Conservation (phyloP, 1,140 invertebrate genomes). For the Aphidius gifuensis region DNA sequence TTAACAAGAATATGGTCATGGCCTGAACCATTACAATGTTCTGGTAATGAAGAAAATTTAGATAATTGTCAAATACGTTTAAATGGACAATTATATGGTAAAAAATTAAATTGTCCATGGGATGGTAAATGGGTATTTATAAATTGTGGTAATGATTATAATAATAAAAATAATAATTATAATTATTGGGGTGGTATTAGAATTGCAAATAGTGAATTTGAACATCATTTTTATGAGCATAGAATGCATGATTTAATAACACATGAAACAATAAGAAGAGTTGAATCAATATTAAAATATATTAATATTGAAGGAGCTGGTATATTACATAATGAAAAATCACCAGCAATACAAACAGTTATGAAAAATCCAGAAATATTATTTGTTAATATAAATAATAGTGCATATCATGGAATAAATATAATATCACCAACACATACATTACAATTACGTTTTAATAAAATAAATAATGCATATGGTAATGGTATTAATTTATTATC, state of each 20-base stretch:
- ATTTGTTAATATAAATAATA: conserved; percentile 78
- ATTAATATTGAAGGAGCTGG: conserved; percentile 93
- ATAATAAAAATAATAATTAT: conserved; percentile 59
- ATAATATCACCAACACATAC: conserved; percentile 83
- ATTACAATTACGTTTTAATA: conserved; percentile 63
- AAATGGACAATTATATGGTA: conserved; percentile 85
- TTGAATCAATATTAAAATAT: conserved; percentile 76
- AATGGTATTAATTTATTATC: conserved; percentile 86
- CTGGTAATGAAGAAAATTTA: conserved; percentile 79
- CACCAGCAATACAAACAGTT: conserved; percentile 85
- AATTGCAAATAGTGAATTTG: conserved; percentile 86
- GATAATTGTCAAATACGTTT: conserved; percentile 85
- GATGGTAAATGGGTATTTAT: conserved; percentile 91
- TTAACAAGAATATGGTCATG: conserved; percentile 85
- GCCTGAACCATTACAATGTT: conserved; percentile 82
- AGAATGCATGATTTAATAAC: conserved; percentile 77
- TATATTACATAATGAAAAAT: conserved; percentile 92
- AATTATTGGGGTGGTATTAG: conserved; percentile 96
- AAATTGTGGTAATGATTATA: conserved; percentile 79
- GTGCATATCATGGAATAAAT: conserved; percentile 89
- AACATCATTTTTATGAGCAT: conserved; percentile 79
- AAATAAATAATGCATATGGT: conserved; percentile 81
- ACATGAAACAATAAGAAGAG: conserved; percentile 64
- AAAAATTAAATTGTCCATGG: conserved; percentile 81
- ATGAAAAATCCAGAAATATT: conserved; percentile 79